Conservation (phyloP, 2,888 invertebrate genomes). For the Argynnis bischoffii region DNA sequence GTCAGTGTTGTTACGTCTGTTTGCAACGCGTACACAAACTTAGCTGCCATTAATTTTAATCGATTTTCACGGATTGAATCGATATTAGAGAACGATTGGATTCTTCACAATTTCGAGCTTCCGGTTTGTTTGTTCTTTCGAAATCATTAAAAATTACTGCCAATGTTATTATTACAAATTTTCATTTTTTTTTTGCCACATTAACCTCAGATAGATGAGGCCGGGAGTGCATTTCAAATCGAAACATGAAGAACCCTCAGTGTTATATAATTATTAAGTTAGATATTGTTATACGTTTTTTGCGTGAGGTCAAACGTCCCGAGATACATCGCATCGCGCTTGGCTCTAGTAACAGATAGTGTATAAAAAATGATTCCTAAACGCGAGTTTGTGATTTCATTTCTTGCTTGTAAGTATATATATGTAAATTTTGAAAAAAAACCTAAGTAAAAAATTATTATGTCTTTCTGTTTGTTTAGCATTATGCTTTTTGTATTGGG, state of each 20-base stretch:
- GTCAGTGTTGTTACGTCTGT: constrained; percentile 27
- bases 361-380: constrained; percentile 45
- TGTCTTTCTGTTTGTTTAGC: constrained; percentile 62
- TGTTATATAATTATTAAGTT: constrained; percentile 48
- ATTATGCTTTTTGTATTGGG: constrained; percentile 54
- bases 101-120: constrained; percentile 20
- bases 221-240: constrained; percentile 9
- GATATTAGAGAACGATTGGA: constrained; percentile 14
- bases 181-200: constrained; percentile 5
- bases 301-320: constrained; percentile 8
- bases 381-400: constrained; percentile 56
- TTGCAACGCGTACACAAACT: constrained; percentile 43
- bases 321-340: constrained; percentile 28
- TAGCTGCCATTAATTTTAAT: constrained; percentile 42
- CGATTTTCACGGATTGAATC: constrained; percentile 19
- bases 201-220: neutral
- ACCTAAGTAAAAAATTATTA: constrained; percentile 35
- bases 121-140: constrained; percentile 16
- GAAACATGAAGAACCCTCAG: constrained; percentile 45
- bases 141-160: constrained; percentile 9
- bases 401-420: constrained; percentile 73
- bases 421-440: constrained; percentile 78
- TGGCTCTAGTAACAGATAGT: constrained; percentile 49
- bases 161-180: constrained; percentile 11
- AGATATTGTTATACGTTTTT: constrained; percentile 31